Conservation (phyloP, 2,797 vertebrate genomes). For the Crypturellus tataupa region DNA sequence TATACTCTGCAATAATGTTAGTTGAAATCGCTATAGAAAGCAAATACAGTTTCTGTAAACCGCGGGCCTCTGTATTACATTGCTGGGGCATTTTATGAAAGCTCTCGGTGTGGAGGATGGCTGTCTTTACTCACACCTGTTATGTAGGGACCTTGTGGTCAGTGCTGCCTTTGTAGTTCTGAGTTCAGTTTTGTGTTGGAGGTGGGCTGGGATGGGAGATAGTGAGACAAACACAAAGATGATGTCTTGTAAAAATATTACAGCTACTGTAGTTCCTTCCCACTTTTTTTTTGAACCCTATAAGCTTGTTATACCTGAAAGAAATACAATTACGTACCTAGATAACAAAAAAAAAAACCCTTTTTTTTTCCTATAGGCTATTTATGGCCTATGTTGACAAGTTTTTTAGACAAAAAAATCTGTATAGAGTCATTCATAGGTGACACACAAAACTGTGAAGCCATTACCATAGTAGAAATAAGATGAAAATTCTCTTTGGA, state of each 20-base stretch:
- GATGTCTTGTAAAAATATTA: background rate
- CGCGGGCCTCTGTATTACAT: background rate
- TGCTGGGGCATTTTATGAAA: background rate
- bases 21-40: background rate
- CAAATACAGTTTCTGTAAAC: background rate
- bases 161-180: background rate
- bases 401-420: background rate
- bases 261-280: background rate
- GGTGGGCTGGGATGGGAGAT: background rate
- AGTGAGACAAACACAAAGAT: background rate
- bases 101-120: rapidly evolving
- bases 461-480: background rate
- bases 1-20: background rate
- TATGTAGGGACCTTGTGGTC: background rate
- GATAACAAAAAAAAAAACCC: background rate
- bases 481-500: background rate
- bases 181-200: background rate
- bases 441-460: background rate
- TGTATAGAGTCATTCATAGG: background rate
- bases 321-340: background rate
- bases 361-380: background rate
- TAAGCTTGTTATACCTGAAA: background rate
- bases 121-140: background rate
- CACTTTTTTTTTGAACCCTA: background rate
- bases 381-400: background rate